phyloP scores from a whole-genome alignment of 2,888 invertebrate genomes.

The Galerucella nymphaeae region DNA sequence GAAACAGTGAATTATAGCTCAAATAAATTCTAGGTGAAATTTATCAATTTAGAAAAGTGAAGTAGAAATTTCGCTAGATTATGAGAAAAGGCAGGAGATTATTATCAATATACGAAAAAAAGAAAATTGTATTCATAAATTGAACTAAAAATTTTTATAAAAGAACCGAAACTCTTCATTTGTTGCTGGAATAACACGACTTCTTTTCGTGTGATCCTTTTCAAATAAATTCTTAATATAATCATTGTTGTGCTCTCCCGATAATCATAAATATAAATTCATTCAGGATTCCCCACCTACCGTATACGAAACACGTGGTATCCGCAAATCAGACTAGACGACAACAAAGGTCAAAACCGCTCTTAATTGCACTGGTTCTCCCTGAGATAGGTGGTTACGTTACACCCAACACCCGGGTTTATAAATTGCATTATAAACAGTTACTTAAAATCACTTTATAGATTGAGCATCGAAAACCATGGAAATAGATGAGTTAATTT shows the following conservation, averaged over 20 bases:
- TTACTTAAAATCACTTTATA: neutral
- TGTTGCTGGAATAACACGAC: neutral
- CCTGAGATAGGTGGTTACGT: constrained; percentile 49
- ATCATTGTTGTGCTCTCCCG: neutral
- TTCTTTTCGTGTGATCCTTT: neutral
- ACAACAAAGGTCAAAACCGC: constrained; percentile 57
- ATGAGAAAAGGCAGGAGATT: too few species aligned
- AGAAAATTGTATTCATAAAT: too few species aligned
- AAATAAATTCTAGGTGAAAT: too few species aligned
- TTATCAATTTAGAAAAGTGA: too few species aligned
- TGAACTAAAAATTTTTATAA: too few species aligned
- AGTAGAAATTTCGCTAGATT: too few species aligned
- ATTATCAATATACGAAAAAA: too few species aligned
- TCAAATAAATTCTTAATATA: neutral
- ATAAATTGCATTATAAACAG: neutral
- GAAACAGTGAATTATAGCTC: too few species aligned
- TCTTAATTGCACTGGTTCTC: constrained; percentile 51
- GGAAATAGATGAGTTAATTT: too few species aligned
- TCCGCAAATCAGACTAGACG: constrained; percentile 50
- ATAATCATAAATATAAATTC: constrained; percentile 1
- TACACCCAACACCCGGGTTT: constrained; percentile 41
- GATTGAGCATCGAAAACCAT: too few species aligned
- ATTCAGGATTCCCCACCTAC: constrained; percentile 46
- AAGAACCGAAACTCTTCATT: neutral
- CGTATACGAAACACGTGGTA: constrained; percentile 58